A percentile compares a stretch with the other conserved stretches of the same genome.
Conservation (phyloP, 2,888 invertebrate genomes). For the Furcula furcula region DNA sequence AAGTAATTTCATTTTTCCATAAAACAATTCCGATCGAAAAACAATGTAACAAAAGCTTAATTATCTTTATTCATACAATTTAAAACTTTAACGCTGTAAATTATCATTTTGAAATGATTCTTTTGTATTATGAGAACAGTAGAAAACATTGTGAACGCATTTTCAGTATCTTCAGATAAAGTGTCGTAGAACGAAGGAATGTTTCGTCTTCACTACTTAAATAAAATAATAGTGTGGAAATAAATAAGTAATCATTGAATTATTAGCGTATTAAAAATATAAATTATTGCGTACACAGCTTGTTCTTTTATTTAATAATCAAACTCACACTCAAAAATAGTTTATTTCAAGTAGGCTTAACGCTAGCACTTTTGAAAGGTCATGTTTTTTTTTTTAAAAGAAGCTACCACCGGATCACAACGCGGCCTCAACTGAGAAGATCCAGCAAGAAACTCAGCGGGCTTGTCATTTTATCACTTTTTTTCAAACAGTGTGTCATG, state of each 20-base stretch:
- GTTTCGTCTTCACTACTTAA: slow-evolving; percentile 75
- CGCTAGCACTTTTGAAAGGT: too few relatives aligned
- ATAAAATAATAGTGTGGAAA: slow-evolving; percentile 64
- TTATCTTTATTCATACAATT: slow-evolving; percentile 12
- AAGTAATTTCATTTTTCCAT: background rate
- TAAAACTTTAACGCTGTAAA: slow-evolving; percentile 18
- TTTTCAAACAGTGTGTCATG: too few relatives aligned
- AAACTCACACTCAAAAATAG: too few relatives aligned
- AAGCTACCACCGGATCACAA: too few relatives aligned
- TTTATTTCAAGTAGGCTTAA: too few relatives aligned
- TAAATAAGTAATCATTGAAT: slow-evolving; percentile 70
- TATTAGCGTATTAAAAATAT: slow-evolving; percentile 74
- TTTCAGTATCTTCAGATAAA: slow-evolving; percentile 28
- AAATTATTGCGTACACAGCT: slow-evolving; percentile 71
- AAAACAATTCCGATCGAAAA: background rate
- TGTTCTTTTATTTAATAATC: slow-evolving; percentile 29
- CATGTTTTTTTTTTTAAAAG: too few relatives aligned
- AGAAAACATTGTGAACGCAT: slow-evolving; percentile 25
- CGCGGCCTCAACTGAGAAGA: too few relatives aligned
- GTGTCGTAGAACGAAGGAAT: slow-evolving; percentile 38
- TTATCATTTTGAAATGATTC: slow-evolving; percentile 20
- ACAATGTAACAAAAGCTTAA: slow-evolving; percentile 1
- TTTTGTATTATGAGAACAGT: slow-evolving; percentile 1
- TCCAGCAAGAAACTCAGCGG: too few relatives aligned
- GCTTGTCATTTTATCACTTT: too few relatives aligned